phyloP scores from a whole-genome alignment of 2,888 invertebrate species.

The Venusia cambrica region DNA sequence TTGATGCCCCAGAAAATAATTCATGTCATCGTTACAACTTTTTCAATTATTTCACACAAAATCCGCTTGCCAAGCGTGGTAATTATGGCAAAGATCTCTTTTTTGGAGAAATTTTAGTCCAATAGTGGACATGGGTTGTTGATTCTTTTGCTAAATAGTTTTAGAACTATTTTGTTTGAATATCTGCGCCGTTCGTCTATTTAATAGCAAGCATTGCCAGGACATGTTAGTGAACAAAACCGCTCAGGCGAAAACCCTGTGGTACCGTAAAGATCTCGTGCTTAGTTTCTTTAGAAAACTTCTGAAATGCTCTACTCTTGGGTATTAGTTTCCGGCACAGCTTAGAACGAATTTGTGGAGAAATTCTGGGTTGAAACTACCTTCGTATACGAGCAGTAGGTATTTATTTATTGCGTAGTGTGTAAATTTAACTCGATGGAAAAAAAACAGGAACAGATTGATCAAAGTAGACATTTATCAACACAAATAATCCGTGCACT shows the following conservation, averaged over 20 bases:
- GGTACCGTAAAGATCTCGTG: constrained; percentile 55
- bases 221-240: constrained; percentile 35
- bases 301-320: constrained; percentile 48
- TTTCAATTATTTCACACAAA: no score
- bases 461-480: no score
- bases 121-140: no score
- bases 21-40: no score
- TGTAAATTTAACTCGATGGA: no score
- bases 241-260: constrained; percentile 56
- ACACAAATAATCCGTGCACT: no score
- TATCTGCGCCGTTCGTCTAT: background rate
- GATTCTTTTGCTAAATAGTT: no score
- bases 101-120: no score
- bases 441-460: no score
- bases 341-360: constrained; percentile 22
- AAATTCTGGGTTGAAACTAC: constrained; percentile 24
- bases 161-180: background rate
- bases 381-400: constrained; percentile 9
- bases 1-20: no score
- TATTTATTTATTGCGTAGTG: constrained; percentile 7
- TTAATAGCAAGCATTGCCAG: constrained; percentile 39
- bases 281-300: constrained; percentile 49
- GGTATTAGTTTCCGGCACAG: constrained; percentile 29
- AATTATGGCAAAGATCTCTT: no score
- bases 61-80: no score